Evolutionary conservation across 2,113 vertebrate species (phyloP).

Genomic region (Cheirogaleus medius): DNA sequence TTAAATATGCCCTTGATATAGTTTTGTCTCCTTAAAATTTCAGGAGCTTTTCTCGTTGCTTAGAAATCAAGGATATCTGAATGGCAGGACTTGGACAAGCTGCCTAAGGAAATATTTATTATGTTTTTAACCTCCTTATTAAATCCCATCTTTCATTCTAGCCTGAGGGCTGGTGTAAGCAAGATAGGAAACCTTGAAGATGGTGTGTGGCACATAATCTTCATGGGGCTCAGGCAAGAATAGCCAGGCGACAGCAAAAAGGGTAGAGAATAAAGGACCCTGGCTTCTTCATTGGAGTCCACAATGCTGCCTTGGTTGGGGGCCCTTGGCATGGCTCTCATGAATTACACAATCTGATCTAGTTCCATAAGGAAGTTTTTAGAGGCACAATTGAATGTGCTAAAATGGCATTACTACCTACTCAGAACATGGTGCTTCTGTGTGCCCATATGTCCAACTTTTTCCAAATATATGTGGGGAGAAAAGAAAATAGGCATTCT

Average conservation of each 20-base stretch:
- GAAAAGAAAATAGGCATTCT: conserved; percentile 21
- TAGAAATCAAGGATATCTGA: not conserved
- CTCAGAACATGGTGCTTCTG: conserved; percentile 27
- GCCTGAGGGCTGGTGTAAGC: not conserved
- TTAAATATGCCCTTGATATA: not conserved
- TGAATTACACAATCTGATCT: not conserved
- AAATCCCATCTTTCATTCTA: not conserved
- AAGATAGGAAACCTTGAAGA: not conserved
- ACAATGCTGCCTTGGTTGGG: not conserved
- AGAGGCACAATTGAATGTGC: not conserved
- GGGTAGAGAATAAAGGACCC: too few species aligned
- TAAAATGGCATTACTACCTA: conserved; percentile 37
- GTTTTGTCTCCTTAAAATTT: not conserved
- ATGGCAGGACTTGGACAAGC: not conserved
- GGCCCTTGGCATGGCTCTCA: not conserved
- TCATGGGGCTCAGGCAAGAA: not conserved
- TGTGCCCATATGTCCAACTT: not conserved
- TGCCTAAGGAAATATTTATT: not conserved
- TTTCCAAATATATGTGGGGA: conserved; percentile 21
- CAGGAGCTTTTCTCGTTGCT: not conserved
- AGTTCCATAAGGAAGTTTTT: not conserved
- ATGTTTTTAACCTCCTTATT: not conserved
- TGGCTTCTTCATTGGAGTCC: not conserved
- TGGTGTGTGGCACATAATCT: not conserved
- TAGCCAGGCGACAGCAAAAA: not conserved